Conservation (phyloP, 2,888 invertebrate species). For the Hyposoter dolosus region DNA sequence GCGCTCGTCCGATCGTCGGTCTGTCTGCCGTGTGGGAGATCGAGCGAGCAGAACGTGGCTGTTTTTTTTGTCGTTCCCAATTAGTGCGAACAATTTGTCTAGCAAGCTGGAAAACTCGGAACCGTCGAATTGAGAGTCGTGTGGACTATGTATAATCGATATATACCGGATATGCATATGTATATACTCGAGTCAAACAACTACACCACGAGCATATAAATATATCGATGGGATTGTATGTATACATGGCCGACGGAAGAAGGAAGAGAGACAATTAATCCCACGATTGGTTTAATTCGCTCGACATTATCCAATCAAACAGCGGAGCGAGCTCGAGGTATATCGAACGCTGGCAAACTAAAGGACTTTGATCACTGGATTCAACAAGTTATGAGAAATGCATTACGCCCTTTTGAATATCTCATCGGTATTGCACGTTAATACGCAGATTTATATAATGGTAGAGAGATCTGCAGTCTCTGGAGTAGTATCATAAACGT, state of each 20-base stretch:
- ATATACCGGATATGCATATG: slow-evolving; percentile 18
- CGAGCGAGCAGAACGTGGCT: slow-evolving; percentile 44
- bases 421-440: slow-evolving; percentile 1
- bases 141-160: slow-evolving; percentile 31
- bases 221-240: slow-evolving; percentile 42
- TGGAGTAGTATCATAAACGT: slow-evolving; percentile 55
- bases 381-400: not conserved
- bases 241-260: slow-evolving; percentile 54
- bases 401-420: slow-evolving; percentile 41
- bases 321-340: slow-evolving; percentile 68
- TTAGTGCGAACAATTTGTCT: slow-evolving; percentile 79
- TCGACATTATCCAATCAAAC: slow-evolving; percentile 81
- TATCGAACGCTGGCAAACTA: not conserved
- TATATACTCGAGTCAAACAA: not conserved
- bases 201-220: not conserved
- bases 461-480: slow-evolving; percentile 38
- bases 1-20: slow-evolving; percentile 53
- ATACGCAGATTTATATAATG: not conserved
- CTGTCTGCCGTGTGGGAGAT: slow-evolving; percentile 56
- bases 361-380: slow-evolving; percentile 2
- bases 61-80: slow-evolving; percentile 76
- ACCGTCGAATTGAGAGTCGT: slow-evolving; percentile 57
- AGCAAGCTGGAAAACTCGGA: slow-evolving; percentile 73
- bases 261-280: slow-evolving; percentile 79
- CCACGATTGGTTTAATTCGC: slow-evolving; percentile 81